A percentile compares a stretch with the other conserved stretches of the same genome.
phyloP scores from a whole-genome alignment of 2,113 vertebrate genomes.

The Oreocharis arfaki region DNA sequence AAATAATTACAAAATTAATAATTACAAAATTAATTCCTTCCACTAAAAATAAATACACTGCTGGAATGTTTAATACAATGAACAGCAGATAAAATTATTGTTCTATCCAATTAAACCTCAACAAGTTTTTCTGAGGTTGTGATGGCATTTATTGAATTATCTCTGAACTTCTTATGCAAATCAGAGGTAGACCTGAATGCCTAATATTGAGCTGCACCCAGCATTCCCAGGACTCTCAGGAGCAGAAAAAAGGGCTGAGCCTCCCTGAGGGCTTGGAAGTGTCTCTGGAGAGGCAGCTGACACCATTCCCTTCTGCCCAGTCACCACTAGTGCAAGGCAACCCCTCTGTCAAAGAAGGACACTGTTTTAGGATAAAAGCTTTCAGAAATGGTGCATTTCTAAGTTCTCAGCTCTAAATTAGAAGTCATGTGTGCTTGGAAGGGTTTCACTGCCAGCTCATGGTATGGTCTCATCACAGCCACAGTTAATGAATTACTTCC shows the following conservation, averaged over 20 bases:
- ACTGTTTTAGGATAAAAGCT: neutral
- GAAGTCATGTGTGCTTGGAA: neutral
- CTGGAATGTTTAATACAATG: conserved; percentile 1
- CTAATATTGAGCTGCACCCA: neutral
- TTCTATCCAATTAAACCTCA: conserved; percentile 58
- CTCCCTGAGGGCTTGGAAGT: neutral
- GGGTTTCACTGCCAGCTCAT: neutral
- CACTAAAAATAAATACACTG: conserved; percentile 47
- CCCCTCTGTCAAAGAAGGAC: neutral
- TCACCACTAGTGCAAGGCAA: neutral
- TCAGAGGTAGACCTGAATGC: neutral
- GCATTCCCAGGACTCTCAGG: neutral
- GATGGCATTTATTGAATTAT: conserved; percentile 50
- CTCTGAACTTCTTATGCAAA: conserved; percentile 36
- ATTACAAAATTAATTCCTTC: conserved; percentile 55
- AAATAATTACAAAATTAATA: neutral
- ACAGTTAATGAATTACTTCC: accelerated
- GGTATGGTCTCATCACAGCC: neutral
- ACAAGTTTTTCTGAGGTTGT: conserved; percentile 27
- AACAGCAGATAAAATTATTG: conserved; percentile 47
- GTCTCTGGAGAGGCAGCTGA: neutral
- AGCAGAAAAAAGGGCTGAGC: neutral
- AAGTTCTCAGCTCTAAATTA: neutral
- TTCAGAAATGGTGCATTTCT: neutral
- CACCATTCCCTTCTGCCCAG: neutral